Evolutionary conservation across 2,797 vertebrate genomes (phyloP).

Genomic region (Nyctalus aviator): DNA sequence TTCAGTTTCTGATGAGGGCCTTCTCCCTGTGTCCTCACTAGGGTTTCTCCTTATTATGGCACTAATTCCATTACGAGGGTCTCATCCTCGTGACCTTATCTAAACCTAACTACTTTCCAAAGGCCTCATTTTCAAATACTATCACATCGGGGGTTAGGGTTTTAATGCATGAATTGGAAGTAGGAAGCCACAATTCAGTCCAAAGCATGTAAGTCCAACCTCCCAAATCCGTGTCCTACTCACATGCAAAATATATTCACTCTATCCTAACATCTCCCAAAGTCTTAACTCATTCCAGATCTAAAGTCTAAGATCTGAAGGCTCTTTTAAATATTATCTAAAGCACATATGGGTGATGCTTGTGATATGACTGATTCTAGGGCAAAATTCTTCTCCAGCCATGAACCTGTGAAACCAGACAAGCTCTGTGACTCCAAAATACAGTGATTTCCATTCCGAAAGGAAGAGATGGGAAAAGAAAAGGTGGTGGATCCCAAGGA

Average conservation of each 20-base stretch:
- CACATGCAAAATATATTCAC: neutral
- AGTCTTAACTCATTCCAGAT: neutral
- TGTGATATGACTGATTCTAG: neutral
- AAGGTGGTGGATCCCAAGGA: neutral
- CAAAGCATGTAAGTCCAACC: neutral
- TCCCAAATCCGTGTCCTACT: neutral
- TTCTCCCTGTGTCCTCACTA: neutral
- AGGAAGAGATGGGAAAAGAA: neutral
- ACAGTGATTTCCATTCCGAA: neutral
- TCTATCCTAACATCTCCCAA: neutral
- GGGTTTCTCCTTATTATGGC: neutral
- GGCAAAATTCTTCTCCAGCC: constrained; percentile 1
- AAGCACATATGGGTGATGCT: neutral
- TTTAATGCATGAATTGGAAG: neutral
- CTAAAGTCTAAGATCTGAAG: neutral
- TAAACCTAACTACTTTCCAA: neutral
- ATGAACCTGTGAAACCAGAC: neutral
- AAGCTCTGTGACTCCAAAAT: neutral
- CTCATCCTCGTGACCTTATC: neutral
- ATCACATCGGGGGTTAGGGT: neutral
- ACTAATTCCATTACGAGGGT: neutral
- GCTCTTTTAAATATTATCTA: neutral
- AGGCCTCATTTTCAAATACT: neutral
- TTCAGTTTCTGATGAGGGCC: neutral
- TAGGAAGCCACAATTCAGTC: neutral